Evolutionary conservation across 64 coral and sea anemone genomes (phyloP), one percentile per base, ranked within the genome.

Genomic region (Actinia equina): DNA sequence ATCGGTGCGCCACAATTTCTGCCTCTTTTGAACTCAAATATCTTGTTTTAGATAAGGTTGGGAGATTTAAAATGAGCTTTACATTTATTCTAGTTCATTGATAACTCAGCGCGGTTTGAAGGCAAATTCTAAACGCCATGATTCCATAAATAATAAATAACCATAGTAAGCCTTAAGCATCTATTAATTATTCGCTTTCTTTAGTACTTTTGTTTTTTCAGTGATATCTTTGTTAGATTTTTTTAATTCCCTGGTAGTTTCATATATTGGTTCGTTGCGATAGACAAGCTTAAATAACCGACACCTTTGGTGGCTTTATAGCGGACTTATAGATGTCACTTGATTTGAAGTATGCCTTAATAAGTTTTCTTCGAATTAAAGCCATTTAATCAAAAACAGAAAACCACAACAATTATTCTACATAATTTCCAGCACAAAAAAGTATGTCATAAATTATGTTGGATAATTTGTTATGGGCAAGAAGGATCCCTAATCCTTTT

Each of bases 321-420:
- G n/a, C n/a, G 62, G 19, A 23, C 1, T 23, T 65, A 65, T 25
- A 8, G 62, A 65, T 65, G 19, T 23, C 19, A 14, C 62, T 65
- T 65, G 19, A 65, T 65, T 20, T 65, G 62, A 8, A 65, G 62
- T 65, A 65, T 23, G 62, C 3, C 69, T 74, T 9, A 42, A 74
- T 3, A 11, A 37, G 30, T 12, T 41, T 10, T 12, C 69, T 14
- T 14, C 69, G 10, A 74, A n/a, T 74, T 74, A 74, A 27, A 26
- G n/a, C 69, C 26, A 30, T 74, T 74, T 26, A 30, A 42, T 74
- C 69, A 74, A 74, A 74, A 74, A 74, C 69, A 74, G 2, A 8
- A 74, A 74, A 74, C 69, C 69, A 74, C 69, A 74, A 25, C 69
- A 41, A 74, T 74, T 74, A 74, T 74, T 74, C 41, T 41, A 30